Conservation (phyloP, 2,113 vertebrate species). For the Sula dactylatra region DNA sequence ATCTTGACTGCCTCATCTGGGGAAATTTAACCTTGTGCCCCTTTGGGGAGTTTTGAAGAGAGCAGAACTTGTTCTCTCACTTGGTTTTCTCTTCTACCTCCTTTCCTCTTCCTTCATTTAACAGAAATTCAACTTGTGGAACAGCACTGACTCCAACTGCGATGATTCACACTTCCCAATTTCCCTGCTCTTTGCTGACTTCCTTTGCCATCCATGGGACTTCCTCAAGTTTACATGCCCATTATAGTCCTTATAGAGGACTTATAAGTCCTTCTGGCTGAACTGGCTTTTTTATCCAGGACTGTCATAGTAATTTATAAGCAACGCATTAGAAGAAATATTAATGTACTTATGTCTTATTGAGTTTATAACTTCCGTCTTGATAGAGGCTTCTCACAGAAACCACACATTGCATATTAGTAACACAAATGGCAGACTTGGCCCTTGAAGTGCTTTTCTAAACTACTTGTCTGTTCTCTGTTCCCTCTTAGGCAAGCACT, state of each 20-base stretch:
- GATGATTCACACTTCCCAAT: neutral
- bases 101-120: neutral
- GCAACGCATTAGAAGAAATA: neutral
- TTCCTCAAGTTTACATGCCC: neutral
- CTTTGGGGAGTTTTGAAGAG: neutral
- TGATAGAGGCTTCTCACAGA: neutral
- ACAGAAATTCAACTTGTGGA: neutral
- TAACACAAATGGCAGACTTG: neutral
- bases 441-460: neutral
- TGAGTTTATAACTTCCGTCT: neutral
- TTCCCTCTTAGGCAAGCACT: neutral
- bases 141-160: neutral
- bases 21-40: neutral
- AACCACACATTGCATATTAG: neutral
- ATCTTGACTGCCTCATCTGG: neutral
- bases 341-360: neutral
- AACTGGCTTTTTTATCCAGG: neutral
- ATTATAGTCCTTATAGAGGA: neutral
- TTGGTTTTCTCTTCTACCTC: neutral
- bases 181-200: neutral
- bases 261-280: neutral
- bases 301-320: neutral
- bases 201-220: neutral
- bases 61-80: neutral
- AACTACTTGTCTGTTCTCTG: neutral